Evolutionary conservation across 2,888 invertebrate species (phyloP).

Genomic region (Synergus umbraculus): DNA sequence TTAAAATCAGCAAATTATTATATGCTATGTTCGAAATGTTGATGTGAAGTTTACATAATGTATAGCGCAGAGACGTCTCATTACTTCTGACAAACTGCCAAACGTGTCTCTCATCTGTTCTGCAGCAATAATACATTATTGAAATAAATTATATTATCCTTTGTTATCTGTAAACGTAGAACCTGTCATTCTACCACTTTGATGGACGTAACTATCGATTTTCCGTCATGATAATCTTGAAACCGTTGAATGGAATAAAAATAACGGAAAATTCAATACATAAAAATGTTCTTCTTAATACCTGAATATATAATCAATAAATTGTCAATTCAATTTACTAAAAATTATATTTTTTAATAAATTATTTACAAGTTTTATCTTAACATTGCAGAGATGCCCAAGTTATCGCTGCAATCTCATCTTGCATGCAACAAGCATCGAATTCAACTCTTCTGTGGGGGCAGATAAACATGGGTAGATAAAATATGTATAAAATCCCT

Average conservation of each 20-base stretch:
- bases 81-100: background rate
- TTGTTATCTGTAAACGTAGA: background rate
- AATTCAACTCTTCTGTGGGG: background rate
- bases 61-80: background rate
- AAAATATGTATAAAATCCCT: constrained; percentile 20
- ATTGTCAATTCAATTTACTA: too few species aligned
- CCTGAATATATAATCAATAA: too few species aligned
- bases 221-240: background rate
- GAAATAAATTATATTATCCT: background rate
- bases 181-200: background rate
- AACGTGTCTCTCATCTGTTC: background rate
- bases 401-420: background rate
- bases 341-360: background rate
- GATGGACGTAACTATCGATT: background rate
- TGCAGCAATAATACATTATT: background rate
- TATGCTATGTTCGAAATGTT: background rate
- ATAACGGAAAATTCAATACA: background rate
- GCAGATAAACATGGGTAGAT: background rate
- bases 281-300: background rate
- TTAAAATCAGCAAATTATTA: too few species aligned
- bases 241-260: background rate
- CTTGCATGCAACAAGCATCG: background rate
- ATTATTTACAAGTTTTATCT: background rate
- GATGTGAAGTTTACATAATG: background rate
- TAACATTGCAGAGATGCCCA: background rate